phyloP scores from a whole-genome alignment of 2,113 vertebrate species.

The Mesitornis unicolor region DNA sequence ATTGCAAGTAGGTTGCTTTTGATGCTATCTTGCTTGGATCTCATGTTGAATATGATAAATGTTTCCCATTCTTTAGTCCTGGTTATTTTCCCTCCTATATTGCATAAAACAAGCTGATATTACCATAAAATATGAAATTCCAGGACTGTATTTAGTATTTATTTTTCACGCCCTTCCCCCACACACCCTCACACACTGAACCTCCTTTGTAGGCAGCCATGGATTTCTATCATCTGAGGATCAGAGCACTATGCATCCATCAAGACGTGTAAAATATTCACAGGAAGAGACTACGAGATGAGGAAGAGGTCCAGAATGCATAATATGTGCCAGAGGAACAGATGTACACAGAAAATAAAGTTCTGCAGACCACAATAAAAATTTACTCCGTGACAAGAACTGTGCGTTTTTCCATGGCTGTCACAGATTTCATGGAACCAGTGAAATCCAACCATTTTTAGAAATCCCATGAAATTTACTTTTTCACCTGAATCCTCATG shows the following conservation, averaged over 20 bases:
- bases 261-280: conserved; percentile 22
- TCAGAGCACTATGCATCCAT: conserved; percentile 12
- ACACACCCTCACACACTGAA: not conserved
- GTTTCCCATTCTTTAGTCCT: not conserved
- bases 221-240: conserved; percentile 28
- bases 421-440: conserved; percentile 69
- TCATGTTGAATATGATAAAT: not conserved
- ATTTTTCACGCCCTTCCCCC: not conserved
- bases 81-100: not conserved
- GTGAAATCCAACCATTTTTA: conserved; percentile 69
- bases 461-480: conserved; percentile 73
- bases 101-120: conserved; percentile 10
- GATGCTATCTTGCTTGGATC: not conserved
- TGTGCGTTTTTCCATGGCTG: conserved; percentile 60
- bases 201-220: not conserved
- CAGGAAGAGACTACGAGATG: conserved; percentile 34
- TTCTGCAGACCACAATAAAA: conserved; percentile 55
- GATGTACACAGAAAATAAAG: conserved; percentile 56
- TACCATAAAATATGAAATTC: conserved; percentile 43
- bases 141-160: conserved; percentile 1
- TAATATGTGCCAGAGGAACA: conserved; percentile 12
- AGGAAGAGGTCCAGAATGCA: conserved; percentile 22
- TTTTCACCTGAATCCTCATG: conserved; percentile 71
- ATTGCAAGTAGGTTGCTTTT: not conserved
- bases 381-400: conserved; percentile 43